These are phyloP conservation scores for Hydractinia symbiolongicarpus DNA, from an alignment of 30 jellyfish, hydroid and myxozoan species.

Conservation along the genomic window DNA sequence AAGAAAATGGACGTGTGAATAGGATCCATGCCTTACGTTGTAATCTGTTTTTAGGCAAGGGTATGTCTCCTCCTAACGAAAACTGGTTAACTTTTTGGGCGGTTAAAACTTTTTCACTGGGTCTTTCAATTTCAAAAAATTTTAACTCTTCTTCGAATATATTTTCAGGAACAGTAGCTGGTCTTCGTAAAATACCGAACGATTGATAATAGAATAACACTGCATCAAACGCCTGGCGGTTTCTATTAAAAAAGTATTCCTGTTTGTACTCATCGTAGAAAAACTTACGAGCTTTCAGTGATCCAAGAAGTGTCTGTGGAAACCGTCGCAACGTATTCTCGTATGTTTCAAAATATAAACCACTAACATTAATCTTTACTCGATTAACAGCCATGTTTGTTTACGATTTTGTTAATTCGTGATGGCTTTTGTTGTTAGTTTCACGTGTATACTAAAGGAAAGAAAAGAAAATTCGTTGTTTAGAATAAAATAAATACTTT, in stretches of 20 bases:
- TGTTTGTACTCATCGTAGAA: slow-evolving; percentile 42
- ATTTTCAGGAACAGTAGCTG: slow-evolving; percentile 50
- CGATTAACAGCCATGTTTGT: slow-evolving; percentile 18
- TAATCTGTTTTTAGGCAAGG: slow-evolving; percentile 34
- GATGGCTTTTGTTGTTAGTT: too few species aligned
- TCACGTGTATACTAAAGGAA: too few species aligned
- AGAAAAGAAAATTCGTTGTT: too few species aligned
- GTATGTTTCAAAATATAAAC: slow-evolving; percentile 62
- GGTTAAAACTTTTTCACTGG: slow-evolving; percentile 30
- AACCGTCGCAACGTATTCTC: slow-evolving; percentile 70
- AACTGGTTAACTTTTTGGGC: slow-evolving; percentile 56
- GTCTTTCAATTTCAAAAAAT: slow-evolving; percentile 55
- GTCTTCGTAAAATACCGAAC: slow-evolving; percentile 43
- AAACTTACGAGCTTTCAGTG: slow-evolving; percentile 34
- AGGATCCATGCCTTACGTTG: slow-evolving; percentile 38
- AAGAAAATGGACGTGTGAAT: slow-evolving; percentile 38
- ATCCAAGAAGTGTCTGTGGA: slow-evolving; percentile 76
- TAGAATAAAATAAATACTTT: too few species aligned
- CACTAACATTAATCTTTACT: slow-evolving; percentile 59
- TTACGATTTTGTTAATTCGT: too few species aligned
- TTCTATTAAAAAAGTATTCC: slow-evolving; percentile 59
- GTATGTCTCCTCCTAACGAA: slow-evolving; percentile 35
- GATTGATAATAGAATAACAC: slow-evolving; percentile 69
- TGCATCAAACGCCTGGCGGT: slow-evolving; percentile 66
- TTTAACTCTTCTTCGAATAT: slow-evolving; percentile 46